Evolutionary conservation across 1,140 invertebrate genomes (phyloP), one percentile per base, ranked within the genome.

Genomic region (Papilio machaon): DNA sequence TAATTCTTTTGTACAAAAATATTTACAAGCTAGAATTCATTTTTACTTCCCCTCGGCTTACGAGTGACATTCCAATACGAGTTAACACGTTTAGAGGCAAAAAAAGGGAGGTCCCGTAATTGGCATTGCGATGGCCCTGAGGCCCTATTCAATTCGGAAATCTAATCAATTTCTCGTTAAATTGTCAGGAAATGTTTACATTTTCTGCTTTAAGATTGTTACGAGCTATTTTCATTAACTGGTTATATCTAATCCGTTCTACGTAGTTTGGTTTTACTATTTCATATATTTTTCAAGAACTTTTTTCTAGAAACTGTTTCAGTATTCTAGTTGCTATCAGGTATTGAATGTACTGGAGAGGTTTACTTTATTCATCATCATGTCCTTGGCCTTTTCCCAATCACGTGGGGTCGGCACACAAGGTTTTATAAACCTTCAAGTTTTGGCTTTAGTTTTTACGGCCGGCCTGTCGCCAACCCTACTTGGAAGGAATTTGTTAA

Each of bases 111-210:
- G 74, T 76, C 74, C 74, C 74, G 74, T 76, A 76, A 76, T 76
- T 76, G 74, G 74, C 74, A 76, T 76, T 49, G 74, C 74, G 74
- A 76, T 76, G 74, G 74, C 47, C 74, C 74, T 76, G 43, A 76
- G 46, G 74, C 74, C 46, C 74, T 76, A 76, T 76, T 76, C 74
- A 76, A 76, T 76, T 76, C 74, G 74, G 74, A 76, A 76, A 76
- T 76, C 74, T 76, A 76, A 76, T 76, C 74, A 76, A 76, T 52
- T 76, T 76, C 74, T 76, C 74, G 74, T 76, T 76, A 76, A 76
- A 76, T 76, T 76, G 74, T 76, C 74, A 76, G 74, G 74, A 76
- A 76, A 76, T 76, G 74, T 76, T 76, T 76, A 76, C 74, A 52
- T 76, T 76, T 76, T 52, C 74, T 30, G 47, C 7, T 49, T 76